phyloP scores from a whole-genome alignment of 2,888 invertebrate genomes.

The Cantharis rustica region DNA sequence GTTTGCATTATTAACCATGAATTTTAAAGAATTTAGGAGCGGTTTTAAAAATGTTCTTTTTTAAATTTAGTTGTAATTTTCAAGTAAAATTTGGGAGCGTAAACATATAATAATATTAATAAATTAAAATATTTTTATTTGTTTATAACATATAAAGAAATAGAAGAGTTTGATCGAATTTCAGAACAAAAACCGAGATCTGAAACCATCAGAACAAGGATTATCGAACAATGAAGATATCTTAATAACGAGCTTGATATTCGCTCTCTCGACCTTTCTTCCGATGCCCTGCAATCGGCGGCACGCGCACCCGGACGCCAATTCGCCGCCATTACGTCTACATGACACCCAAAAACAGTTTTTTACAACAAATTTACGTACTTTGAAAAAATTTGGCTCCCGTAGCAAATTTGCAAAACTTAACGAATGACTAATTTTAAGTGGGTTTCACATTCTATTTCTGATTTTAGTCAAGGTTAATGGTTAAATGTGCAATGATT shows the following conservation, averaged over 20 bases:
- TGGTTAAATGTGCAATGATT: neutral
- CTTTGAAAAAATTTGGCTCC: neutral
- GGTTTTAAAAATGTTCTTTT: neutral
- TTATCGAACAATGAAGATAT: constrained; percentile 14
- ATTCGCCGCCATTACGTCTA: constrained; percentile 49
- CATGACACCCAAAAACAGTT: constrained; percentile 30
- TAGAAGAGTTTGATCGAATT: too few species aligned
- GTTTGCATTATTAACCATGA: neutral
- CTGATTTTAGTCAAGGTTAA: neutral
- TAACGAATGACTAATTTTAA: neutral
- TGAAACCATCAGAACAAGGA: neutral
- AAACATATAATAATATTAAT: too few species aligned
- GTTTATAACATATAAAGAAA: too few species aligned
- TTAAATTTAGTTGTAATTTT: neutral
- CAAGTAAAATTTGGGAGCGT: neutral
- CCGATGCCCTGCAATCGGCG: constrained; percentile 45
- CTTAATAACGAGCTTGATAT: constrained; percentile 14
- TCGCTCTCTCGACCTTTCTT: constrained; percentile 38
- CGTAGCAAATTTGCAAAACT: neutral
- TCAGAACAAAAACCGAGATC: neutral
- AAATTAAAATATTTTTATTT: too few species aligned
- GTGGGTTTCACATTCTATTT: neutral
- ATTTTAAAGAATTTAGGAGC: neutral
- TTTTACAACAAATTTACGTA: constrained; percentile 4
- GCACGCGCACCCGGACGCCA: constrained; percentile 53